Base-by-base conservation (phyloP, 2,888 invertebrate species). In the Rapana venosa region DNA sequence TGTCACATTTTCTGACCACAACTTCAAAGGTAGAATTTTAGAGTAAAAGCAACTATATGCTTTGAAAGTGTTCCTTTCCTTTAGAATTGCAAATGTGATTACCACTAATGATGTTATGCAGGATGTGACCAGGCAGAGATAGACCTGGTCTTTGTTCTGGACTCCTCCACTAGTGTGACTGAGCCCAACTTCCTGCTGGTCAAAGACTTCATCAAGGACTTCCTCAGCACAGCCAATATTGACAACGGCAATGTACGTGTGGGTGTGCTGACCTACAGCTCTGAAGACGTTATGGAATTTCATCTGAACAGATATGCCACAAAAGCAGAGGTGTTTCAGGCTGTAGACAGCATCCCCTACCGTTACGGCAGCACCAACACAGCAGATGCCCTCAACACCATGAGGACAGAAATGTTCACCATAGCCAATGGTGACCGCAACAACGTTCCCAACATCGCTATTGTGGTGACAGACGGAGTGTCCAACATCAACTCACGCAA, bases 381-480 rank as follows among this genome's bases (percentile, higher is more conserved):
- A 0, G 95, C 94, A 35, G 94, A 93, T 87, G 95, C 93, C 20
- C 91, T 95, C 0, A 90, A 92, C 22, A 92, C 93, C 30, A 94
- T 94, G 93, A 91, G 94, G 17, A 90, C 89, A 26, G 90, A 92
- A 66, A 93, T 95, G 93, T 95, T 94, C 91, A 94, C 93, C 0
- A 74, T 88, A 0, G 89, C 74, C 6, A 94, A 93, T 85, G 96
- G 96, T 32, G 95, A 95, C 90, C 91, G 95, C 17, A 89, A 92
- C 5, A 93, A 91, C 84, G 94, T 94, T 5, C 92, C 92, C 4
- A 94, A 95, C 91, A 92, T 94, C n/a, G 93, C 92, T 58, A 93
- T 95, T 56, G 92, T 95, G 35, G 88, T 95, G 58, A 95, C 95
- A 22, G 95, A 96, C 90, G 96, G 96, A 88, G 94, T 94, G 36